phyloP scores from a whole-genome alignment of 2,797 vertebrate genomes.

The Periparus ater region DNA sequence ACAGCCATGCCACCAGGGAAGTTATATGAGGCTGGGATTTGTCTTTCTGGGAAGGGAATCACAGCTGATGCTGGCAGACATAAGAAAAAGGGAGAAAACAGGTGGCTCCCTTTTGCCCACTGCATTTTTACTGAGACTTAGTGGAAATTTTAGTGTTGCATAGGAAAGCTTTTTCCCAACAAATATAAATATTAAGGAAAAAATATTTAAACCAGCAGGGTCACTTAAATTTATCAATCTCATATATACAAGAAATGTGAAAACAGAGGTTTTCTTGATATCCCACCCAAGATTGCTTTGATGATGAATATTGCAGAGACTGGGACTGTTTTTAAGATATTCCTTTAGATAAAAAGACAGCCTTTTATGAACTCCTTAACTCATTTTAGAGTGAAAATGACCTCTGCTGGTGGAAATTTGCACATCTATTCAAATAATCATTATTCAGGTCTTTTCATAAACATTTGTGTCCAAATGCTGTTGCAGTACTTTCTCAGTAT shows the following conservation, averaged over 20 bases:
- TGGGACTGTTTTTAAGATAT: background rate
- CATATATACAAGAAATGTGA: background rate
- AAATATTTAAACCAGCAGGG: background rate
- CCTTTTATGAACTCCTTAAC: background rate
- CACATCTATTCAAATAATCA: constrained; percentile 2
- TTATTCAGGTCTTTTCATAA: background rate
- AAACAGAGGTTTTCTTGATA: background rate
- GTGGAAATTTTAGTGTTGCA: background rate
- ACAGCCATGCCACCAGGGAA: background rate
- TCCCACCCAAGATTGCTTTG: background rate
- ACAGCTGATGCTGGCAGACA: background rate
- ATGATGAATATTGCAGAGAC: background rate
- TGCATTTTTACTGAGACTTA: background rate
- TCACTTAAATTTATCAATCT: background rate
- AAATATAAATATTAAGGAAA: background rate
- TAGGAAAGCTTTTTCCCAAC: background rate
- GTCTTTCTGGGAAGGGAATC: background rate
- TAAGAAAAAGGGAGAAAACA: background rate
- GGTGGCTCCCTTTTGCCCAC: background rate
- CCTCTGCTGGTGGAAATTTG: constrained; percentile 49
- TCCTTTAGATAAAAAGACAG: background rate
- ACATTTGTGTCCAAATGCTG: background rate
- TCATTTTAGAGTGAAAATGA: constrained; percentile 53
- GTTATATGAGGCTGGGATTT: background rate
- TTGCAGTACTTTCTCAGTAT: background rate